These are phyloP conservation scores for Mesembrinibis cayennensis DNA, from an alignment of 2,113 vertebrate genomes.

Conservation along the genomic window DNA sequence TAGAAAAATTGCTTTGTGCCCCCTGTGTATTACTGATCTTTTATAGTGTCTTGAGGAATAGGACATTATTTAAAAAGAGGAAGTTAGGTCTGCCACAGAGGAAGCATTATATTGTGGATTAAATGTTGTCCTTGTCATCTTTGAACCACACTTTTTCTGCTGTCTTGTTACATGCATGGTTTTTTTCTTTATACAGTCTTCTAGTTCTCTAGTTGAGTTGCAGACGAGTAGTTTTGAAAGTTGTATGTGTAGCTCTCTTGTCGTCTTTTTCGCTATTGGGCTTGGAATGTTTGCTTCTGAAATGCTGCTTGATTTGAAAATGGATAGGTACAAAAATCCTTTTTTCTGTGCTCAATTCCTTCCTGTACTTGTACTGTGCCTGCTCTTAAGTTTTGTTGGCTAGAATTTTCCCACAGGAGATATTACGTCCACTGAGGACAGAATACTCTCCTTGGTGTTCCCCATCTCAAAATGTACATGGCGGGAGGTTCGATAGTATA, in stretches of 20 bases:
- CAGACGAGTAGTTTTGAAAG: background rate
- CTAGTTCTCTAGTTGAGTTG: background rate
- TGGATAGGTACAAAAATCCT: background rate
- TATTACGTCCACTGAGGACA: background rate
- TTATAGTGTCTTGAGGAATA: background rate
- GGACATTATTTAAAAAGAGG: background rate
- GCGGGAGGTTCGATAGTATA: background rate
- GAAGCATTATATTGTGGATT: slow-evolving; percentile 7
- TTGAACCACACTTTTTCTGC: background rate
- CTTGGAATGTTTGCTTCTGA: background rate
- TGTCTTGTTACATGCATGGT: background rate
- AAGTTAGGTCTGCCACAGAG: background rate
- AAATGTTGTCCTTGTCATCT: background rate
- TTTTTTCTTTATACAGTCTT: background rate
- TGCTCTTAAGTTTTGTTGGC: background rate
- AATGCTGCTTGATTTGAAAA: background rate
- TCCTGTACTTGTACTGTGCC: fast-evolving
- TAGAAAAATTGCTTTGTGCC: background rate
- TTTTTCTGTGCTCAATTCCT: background rate
- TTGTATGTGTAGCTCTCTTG: background rate
- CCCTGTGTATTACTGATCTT: background rate
- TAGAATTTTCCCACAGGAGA: background rate
- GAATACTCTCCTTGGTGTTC: background rate
- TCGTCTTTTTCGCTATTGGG: background rate
- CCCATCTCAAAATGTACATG: background rate